These are phyloP conservation scores for Antedon mediterranea DNA, from an alignment of 53 echinoderm and acorn worm species.

Conservation along the genomic window DNA sequence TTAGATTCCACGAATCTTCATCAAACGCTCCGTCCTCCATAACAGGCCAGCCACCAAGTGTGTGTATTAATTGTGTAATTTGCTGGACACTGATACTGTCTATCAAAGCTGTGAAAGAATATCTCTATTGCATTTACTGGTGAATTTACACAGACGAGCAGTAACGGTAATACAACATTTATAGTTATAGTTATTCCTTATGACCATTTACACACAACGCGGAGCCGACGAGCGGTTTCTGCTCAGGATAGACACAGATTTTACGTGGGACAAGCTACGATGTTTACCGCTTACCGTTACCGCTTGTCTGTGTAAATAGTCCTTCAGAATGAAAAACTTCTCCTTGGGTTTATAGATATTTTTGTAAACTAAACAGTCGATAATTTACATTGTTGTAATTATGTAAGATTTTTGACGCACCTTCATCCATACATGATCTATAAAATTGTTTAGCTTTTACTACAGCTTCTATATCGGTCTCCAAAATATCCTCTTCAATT, in stretches of 20 bases:
- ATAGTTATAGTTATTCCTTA: no score
- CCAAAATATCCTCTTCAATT: constrained; percentile 17
- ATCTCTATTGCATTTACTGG: no score
- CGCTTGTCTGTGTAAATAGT: no score
- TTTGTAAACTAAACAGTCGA: not conserved
- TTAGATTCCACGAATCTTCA: constrained; percentile 56
- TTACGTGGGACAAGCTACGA: no score
- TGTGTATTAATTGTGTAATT: constrained; percentile 14
- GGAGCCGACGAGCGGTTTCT: no score
- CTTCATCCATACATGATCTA: constrained; percentile 83
- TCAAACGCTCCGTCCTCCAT: constrained; percentile 42
- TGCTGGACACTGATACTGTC: constrained; percentile 34
- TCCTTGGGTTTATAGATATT: not conserved
- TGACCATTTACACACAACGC: no score
- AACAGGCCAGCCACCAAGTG: constrained; percentile 80
- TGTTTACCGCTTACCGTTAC: no score
- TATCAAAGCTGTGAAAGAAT: constrained; percentile 36
- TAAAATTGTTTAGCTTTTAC: constrained; percentile 78
- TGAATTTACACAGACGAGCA: no score
- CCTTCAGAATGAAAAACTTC: no score
- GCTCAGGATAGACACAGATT: no score
- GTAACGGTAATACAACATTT: no score
- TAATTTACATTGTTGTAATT: not conserved
- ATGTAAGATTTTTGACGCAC: constrained; percentile 15
- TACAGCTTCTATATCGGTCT: constrained; percentile 32